Percentiles rank a stretch among this genome's conserved stretches.
These are phyloP conservation scores for Lamproptera curius DNA, from an alignment of 2,888 invertebrate genomes.

Conservation along the genomic window DNA sequence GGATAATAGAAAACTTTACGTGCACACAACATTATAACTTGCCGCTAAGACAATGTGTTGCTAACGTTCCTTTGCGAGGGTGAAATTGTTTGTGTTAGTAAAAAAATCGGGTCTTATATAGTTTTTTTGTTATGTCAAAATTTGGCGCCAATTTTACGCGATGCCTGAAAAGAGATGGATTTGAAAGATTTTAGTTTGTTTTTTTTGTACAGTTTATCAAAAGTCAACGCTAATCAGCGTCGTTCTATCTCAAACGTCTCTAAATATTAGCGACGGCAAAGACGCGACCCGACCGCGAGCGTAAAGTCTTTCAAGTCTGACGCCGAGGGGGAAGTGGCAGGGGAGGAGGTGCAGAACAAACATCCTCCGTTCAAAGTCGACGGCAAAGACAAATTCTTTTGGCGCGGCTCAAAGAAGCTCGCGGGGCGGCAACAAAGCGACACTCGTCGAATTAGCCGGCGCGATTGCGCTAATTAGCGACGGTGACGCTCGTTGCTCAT, in stretches of 20 bases:
- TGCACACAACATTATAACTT: too few relatives aligned
- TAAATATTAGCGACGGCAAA: conserved; percentile 28
- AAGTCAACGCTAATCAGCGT: too few relatives aligned
- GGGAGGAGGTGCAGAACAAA: conserved; percentile 71
- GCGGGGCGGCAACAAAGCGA: conserved; percentile 67
- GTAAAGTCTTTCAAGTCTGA: conserved; percentile 41
- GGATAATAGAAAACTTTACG: too few relatives aligned
- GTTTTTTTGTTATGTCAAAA: conserved; percentile 3
- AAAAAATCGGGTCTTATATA: background rate
- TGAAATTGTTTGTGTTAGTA: too few relatives aligned
- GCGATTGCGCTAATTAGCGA: conserved; percentile 75
- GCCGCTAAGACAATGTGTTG: too few relatives aligned
- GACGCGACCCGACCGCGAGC: background rate
- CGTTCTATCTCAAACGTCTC: conserved; percentile 19
- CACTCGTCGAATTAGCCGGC: conserved; percentile 70
- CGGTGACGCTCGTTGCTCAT: conserved; percentile 76
- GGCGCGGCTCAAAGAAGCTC: conserved; percentile 71
- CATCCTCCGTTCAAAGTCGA: conserved; percentile 66
- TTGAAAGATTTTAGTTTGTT: too few relatives aligned
- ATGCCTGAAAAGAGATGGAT: too few relatives aligned
- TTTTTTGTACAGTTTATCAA: too few relatives aligned
- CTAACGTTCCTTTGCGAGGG: too few relatives aligned
- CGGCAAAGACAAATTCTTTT: conserved; percentile 75
- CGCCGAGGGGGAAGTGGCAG: conserved; percentile 27
- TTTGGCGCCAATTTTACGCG: background rate